Evolutionary conservation across 2,797 vertebrate species (phyloP), one percentile per base, ranked within the genome.

Genomic region (Rachycentron canadum): DNA sequence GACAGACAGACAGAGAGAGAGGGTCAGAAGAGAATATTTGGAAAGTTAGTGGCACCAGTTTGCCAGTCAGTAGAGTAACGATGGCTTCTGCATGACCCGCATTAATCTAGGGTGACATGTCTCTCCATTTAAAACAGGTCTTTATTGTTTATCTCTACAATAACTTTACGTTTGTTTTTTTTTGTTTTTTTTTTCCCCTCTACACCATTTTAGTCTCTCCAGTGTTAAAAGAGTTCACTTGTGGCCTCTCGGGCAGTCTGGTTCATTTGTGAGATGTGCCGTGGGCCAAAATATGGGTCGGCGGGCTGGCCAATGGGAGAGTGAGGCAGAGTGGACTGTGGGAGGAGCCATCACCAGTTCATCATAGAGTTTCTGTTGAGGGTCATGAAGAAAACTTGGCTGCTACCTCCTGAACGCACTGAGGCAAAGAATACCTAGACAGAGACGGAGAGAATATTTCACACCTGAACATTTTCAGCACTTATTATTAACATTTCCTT

Each of bases 311-410:
- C 82, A 56, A 94, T 91, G 91, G 73, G 92, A 71, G 90, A 50
- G 93, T 78, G 92, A 69, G 94, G 90, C 81, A 86, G 86, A 79
- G 77, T 1, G 36, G 90, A 86, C 85, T 2, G 65, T 4, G 67
- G 70, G 82, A 63, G 88, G 89, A 89, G 93, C 57, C 73, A 92
- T 97, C 98, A 99, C 98, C 98, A 99, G 96, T 99, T 99, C 97
- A 99, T 99, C 97, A 99, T 97, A 89, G 97, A 98, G 95, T 96
- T 99, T 95, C 98, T 97, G 96, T 99, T 99, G 92, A 99, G 97
- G 38, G 98, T 99, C 98, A 99, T 99, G 96, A 99, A 99, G 95
- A 98, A 99, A 81, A 99, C 98, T 93, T 99, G 98, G 94, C 98
- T 99, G 95, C 97, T 99, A 82, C 98, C 98, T 88, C 98, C 98